phyloP scores from a whole-genome alignment of 2,113 vertebrate genomes.

The Peromyscus leucopus region DNA sequence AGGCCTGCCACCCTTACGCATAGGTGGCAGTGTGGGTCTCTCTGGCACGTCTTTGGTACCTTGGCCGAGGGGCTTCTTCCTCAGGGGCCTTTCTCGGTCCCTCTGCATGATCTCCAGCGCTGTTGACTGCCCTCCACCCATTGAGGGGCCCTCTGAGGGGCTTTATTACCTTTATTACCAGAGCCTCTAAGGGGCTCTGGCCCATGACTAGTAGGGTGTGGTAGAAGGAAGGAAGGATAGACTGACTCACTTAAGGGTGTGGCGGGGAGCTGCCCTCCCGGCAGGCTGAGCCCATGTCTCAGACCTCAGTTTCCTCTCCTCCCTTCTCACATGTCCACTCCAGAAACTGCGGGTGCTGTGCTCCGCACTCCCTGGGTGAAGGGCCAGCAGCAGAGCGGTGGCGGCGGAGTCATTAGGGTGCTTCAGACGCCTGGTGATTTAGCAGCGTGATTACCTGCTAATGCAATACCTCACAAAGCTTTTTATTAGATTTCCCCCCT shows the following conservation, averaged over 20 bases:
- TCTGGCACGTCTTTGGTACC: not conserved
- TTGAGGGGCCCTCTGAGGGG: not conserved
- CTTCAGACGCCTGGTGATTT: slow-evolving; percentile 79
- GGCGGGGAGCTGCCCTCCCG: not conserved
- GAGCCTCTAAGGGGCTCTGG: no score
- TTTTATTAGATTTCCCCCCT: slow-evolving; percentile 84
- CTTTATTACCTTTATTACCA: not conserved
- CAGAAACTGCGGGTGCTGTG: not conserved
- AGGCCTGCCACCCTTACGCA: not conserved
- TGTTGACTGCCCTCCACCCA: not conserved
- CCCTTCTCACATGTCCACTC: not conserved
- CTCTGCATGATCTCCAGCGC: not conserved
- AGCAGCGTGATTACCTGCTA: slow-evolving; percentile 82
- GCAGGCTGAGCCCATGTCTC: not conserved
- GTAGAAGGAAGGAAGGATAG: not conserved
- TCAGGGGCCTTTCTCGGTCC: rapidly evolving
- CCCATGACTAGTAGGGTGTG: not conserved
- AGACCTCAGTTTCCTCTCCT: not conserved
- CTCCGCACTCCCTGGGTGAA: not conserved
- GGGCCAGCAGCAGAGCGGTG: not conserved
- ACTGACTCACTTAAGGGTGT: not conserved
- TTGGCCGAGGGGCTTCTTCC: not conserved
- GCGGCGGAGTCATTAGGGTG: not conserved
- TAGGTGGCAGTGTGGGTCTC: not conserved
- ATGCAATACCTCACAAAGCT: slow-evolving; percentile 75